Conservation (phyloP, 2,797 vertebrate genomes). For the Chlorospingus flavigularis region DNA sequence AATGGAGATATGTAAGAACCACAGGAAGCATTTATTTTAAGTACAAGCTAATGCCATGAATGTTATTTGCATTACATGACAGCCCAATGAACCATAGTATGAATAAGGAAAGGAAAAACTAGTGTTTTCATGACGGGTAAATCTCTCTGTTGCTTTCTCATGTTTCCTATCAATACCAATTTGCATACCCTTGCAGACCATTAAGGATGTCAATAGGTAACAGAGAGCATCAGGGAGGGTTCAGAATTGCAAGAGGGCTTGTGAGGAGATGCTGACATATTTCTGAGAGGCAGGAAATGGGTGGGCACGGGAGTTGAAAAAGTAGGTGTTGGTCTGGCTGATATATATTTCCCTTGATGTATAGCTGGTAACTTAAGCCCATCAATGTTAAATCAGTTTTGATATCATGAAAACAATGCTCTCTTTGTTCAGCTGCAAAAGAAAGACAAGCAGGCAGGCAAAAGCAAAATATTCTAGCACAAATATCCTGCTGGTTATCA, state of each 20-base stretch:
- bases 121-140: slow-evolving; percentile 12
- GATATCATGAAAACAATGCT: slow-evolving; percentile 14
- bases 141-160: slow-evolving; percentile 45
- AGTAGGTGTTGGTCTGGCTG: slow-evolving; percentile 1
- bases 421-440: slow-evolving; percentile 44
- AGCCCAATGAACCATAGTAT: slow-evolving; percentile 29
- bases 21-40: slow-evolving; percentile 64
- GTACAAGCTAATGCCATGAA: slow-evolving; percentile 39
- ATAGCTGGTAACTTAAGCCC: slow-evolving; percentile 17
- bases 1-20: slow-evolving; percentile 41
- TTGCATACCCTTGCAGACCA: neutral
- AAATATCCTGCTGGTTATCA: slow-evolving; percentile 58
- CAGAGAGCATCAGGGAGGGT: neutral
- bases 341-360: slow-evolving; percentile 13
- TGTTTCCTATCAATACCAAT: slow-evolving; percentile 19
- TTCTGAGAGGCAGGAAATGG: neutral
- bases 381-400: slow-evolving; percentile 29
- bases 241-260: neutral
- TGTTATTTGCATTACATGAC: slow-evolving; percentile 59
- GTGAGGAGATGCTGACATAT: neutral
- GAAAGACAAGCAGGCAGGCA: neutral
- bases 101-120: slow-evolving; percentile 38
- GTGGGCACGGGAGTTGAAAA: neutral
- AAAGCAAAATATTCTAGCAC: slow-evolving; percentile 41
- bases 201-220: slow-evolving; percentile 27